phyloP scores from a whole-genome alignment of 2,113 vertebrate species.

The Pipa parva region DNA sequence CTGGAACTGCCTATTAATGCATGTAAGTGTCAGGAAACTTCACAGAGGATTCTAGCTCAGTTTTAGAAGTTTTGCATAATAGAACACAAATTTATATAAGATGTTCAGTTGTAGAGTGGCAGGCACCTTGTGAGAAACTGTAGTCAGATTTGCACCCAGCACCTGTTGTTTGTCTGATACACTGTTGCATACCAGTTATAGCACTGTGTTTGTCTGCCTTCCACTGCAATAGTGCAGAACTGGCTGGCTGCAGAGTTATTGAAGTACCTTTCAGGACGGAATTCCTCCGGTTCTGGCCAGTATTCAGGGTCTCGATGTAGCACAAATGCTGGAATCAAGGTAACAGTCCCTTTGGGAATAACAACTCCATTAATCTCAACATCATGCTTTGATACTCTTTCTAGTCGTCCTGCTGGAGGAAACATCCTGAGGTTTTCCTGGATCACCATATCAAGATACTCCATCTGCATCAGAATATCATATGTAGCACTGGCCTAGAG shows the following conservation, averaged over 20 bases:
- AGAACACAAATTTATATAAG: too few relatives aligned
- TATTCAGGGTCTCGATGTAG: conserved; percentile 53
- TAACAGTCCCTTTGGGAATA: conserved; percentile 62
- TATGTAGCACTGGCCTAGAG: conserved; percentile 60
- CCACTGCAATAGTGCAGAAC: too few relatives aligned
- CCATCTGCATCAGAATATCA: conserved; percentile 65
- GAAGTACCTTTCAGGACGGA: conserved; percentile 70
- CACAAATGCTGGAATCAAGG: conserved; percentile 55
- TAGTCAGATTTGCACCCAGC: too few relatives aligned
- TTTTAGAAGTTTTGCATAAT: too few relatives aligned
- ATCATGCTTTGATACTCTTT: conserved; percentile 73
- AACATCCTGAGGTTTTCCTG: conserved; percentile 69
- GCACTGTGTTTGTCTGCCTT: too few relatives aligned
- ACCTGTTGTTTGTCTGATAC: too few relatives aligned
- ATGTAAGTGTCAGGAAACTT: too few relatives aligned
- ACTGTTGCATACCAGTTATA: too few relatives aligned
- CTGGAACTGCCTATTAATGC: too few relatives aligned
- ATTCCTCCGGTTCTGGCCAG: conserved; percentile 67
- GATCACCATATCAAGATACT: conserved; percentile 76
- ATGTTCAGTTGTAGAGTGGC: too few relatives aligned
- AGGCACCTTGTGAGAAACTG: too few relatives aligned
- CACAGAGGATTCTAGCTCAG: too few relatives aligned
- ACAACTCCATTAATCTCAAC: conserved; percentile 66
- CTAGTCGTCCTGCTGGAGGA: conserved; percentile 52
- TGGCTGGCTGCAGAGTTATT: not conserved